phyloP scores from a whole-genome alignment of 2,113 vertebrate species.

The Eupsittula cactorum region DNA sequence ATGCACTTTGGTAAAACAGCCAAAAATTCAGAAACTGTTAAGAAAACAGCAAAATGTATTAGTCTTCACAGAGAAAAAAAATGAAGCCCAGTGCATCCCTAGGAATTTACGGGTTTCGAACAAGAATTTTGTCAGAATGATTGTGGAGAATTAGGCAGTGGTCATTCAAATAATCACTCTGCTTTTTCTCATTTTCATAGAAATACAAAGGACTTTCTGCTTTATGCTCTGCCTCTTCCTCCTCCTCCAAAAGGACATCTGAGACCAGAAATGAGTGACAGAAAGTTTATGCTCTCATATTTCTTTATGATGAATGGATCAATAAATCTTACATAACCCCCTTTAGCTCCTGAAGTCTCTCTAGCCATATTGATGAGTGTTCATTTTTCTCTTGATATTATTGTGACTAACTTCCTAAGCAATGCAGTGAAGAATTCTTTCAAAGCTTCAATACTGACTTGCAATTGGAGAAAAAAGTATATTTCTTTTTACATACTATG shows the following conservation, averaged over 20 bases:
- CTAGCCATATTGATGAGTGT: neutral
- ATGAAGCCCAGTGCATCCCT: neutral
- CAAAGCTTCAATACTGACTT: neutral
- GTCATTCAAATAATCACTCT: neutral
- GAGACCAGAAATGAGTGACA: neutral
- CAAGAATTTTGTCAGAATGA: neutral
- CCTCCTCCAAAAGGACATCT: neutral
- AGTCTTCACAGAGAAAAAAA: neutral
- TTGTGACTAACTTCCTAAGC: neutral
- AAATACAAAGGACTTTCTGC: neutral
- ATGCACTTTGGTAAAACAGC: neutral
- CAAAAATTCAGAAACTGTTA: neutral
- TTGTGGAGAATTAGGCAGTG: neutral
- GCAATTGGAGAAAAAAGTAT: neutral
- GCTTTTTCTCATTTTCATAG: neutral
- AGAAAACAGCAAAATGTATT: neutral
- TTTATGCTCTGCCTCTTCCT: neutral
- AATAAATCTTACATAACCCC: neutral
- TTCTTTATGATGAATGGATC: neutral
- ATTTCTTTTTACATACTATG: neutral
- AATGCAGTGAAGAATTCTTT: neutral
- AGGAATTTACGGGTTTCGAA: neutral
- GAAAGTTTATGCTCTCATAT: neutral
- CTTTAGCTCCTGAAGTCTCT: neutral
- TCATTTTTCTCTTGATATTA: neutral